These are phyloP conservation scores for Phania funesta DNA, from an alignment of 2,888 invertebrate species.

Conservation along the genomic window DNA sequence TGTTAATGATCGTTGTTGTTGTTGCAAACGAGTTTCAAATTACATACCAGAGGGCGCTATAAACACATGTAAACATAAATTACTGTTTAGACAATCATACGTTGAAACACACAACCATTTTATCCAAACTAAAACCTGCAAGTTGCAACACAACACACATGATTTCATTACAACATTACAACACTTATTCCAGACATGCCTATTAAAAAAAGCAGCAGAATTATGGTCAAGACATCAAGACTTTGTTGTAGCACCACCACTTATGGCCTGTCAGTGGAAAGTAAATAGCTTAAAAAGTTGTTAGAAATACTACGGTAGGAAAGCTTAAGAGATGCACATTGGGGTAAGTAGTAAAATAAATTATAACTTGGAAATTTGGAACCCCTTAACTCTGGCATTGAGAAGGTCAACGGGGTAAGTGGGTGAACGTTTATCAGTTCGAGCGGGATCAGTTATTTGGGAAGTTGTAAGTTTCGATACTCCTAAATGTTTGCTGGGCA, in stretches of 20 bases:
- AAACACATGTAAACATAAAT: conserved; percentile 70
- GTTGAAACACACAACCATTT: not conserved
- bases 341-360: too few species aligned
- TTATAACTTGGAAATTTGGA: too few species aligned
- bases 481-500: too few species aligned
- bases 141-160: conserved; percentile 21
- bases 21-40: conserved; percentile 74
- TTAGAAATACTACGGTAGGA: not conserved
- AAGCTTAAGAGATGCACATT: too few species aligned
- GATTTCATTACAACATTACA: conserved; percentile 11
- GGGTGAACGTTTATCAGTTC: too few species aligned
- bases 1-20: conserved; percentile 47
- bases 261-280: conserved; percentile 29
- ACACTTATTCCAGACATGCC: conserved; percentile 16
- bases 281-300: conserved; percentile 7
- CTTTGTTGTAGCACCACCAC: conserved; percentile 18
- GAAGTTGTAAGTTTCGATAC: too few species aligned
- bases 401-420: too few species aligned
- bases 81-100: conserved; percentile 58
- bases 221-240: conserved; percentile 40
- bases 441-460: too few species aligned
- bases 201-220: not conserved
- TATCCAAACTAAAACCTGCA: not conserved
- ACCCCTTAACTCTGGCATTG: too few species aligned
- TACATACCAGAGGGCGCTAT: conserved; percentile 76